These are phyloP conservation scores for Silvanus unidentatus DNA, from an alignment of 2,888 invertebrate species.

Conservation along the genomic window DNA sequence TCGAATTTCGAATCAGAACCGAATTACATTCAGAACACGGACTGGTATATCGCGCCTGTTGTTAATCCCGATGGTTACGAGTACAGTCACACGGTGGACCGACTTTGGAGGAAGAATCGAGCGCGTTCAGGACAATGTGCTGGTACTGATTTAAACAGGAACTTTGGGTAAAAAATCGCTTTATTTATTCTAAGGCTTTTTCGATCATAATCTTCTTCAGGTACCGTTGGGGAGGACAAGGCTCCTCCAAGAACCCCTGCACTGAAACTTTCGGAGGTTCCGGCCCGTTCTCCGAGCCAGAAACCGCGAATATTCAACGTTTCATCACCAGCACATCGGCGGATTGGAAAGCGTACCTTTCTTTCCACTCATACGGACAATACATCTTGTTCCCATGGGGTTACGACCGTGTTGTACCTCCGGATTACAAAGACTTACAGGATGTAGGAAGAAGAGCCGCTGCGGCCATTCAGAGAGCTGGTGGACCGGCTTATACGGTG, in stretches of 20 bases:
- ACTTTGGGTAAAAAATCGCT: conserved; percentile 65
- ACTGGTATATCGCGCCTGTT: conserved; percentile 74
- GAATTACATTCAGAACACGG: conserved; percentile 66
- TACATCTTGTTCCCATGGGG: conserved; percentile 85
- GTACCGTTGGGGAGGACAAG: conserved; percentile 80
- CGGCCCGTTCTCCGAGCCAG: conserved; percentile 80
- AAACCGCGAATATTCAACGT: conserved; percentile 62
- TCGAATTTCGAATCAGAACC: conserved; percentile 62
- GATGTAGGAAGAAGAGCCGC: conserved; percentile 65
- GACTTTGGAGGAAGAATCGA: conserved; percentile 80
- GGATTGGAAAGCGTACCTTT: conserved; percentile 64
- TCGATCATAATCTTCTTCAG: too few species aligned
- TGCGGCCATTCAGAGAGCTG: conserved; percentile 54
- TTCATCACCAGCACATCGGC: conserved; percentile 37
- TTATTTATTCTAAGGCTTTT: too few species aligned
- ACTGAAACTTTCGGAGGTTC: conserved; percentile 75
- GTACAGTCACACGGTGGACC: conserved; percentile 71
- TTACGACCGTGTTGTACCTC: conserved; percentile 65
- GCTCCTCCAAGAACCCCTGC: conserved; percentile 78
- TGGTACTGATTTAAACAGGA: conserved; percentile 80
- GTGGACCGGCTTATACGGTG: conserved; percentile 63
- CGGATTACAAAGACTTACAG: conserved; percentile 65
- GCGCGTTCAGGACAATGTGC: conserved; percentile 56
- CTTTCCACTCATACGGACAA: conserved; percentile 83
- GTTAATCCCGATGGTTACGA: conserved; percentile 85